Percentiles rank a stretch among this genome's conserved stretches.
These are phyloP conservation scores for Orchestia grillus DNA, from an alignment of 1,140 invertebrate genomes.

Conservation along the genomic window DNA sequence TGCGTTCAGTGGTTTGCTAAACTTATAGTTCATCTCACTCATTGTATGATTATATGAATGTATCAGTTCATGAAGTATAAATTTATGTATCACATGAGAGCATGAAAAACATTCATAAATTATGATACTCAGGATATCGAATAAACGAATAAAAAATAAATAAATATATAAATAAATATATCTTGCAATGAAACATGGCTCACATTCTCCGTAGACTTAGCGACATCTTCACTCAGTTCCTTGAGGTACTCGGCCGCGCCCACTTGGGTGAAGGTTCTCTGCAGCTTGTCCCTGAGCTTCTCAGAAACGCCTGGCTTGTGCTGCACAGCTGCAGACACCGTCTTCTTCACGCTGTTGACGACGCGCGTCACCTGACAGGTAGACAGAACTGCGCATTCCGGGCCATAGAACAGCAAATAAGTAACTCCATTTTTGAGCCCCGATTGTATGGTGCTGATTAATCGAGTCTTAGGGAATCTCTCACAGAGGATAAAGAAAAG, in stretches of 20 bases:
- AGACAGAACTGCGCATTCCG: background rate
- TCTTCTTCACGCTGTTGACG: slow-evolving; percentile 17
- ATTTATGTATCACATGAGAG: background rate
- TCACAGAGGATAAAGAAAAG: too few relatives aligned
- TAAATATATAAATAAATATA: background rate
- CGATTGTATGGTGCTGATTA: too few relatives aligned
- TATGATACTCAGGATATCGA: too few relatives aligned
- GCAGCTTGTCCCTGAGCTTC: slow-evolving; percentile 2
- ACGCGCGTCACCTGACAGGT: background rate
- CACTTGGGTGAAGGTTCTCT: slow-evolving; percentile 35
- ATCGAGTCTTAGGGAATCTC: too few relatives aligned
- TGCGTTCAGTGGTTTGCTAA: background rate
- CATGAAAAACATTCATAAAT: background rate
- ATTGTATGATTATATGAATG: background rate
- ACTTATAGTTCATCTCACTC: background rate
- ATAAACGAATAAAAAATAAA: too few relatives aligned
- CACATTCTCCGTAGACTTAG: background rate
- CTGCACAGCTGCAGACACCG: slow-evolving; percentile 1
- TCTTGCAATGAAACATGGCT: background rate
- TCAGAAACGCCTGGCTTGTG: background rate
- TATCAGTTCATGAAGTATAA: background rate
- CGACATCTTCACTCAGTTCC: background rate
- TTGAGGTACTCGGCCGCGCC: background rate
- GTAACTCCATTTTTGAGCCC: too few relatives aligned
- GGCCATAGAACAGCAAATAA: too few relatives aligned